Conservation (phyloP, 2,797 vertebrate genomes). For the Characodon lateralis region DNA sequence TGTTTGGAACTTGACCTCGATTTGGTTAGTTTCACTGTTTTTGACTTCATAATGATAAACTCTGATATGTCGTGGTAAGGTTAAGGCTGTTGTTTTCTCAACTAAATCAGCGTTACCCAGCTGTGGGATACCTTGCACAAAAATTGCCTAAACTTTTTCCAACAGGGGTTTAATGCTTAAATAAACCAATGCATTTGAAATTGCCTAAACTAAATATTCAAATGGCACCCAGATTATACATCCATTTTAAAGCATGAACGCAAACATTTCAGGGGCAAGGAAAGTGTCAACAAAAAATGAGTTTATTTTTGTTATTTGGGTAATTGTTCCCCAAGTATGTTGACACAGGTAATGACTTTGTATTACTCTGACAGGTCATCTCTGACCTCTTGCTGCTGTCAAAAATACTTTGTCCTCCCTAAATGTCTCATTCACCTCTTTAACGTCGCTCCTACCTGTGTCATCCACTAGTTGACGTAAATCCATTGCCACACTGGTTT, state of each 20-base stretch:
- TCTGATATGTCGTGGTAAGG: neutral
- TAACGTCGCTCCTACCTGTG: neutral
- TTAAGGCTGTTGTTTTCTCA: neutral
- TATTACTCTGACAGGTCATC: neutral
- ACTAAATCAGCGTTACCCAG: neutral
- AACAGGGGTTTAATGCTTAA: neutral
- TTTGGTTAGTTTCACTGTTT: slow-evolving; percentile 7
- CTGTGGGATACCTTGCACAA: neutral
- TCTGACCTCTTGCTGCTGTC: neutral
- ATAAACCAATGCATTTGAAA: neutral
- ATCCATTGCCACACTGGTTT: neutral
- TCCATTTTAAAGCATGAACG: neutral
- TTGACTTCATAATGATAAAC: neutral
- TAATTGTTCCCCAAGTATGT: too few relatives aligned
- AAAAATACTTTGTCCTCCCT: neutral
- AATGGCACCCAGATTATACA: too few relatives aligned
- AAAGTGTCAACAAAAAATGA: neutral
- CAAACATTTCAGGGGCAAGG: neutral
- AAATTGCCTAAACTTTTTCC: neutral
- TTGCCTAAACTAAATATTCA: neutral
- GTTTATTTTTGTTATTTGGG: neutral
- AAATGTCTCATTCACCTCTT: neutral
- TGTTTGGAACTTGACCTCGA: slow-evolving; percentile 8
- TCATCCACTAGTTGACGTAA: neutral
- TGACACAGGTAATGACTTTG: too few relatives aligned